Percentiles rank a stretch among this genome's conserved stretches.
phyloP scores from a whole-genome alignment of 2,797 vertebrate genomes.

The Smutsia gigantea region DNA sequence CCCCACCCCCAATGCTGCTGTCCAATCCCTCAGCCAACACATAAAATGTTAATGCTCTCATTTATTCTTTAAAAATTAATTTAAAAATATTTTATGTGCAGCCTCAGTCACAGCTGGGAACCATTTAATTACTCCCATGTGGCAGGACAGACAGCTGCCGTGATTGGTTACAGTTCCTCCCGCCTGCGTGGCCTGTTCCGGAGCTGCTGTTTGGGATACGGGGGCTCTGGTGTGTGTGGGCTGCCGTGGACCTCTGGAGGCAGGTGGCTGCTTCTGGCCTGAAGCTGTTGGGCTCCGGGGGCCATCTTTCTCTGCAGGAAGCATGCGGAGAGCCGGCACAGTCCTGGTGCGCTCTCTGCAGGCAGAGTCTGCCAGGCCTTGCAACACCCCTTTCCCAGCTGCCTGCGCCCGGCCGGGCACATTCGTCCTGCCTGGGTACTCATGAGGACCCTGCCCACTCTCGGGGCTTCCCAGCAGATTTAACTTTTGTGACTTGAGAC shows the following conservation, averaged over 20 bases:
- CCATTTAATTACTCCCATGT: slow-evolving; percentile 62
- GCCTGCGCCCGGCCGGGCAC: not conserved
- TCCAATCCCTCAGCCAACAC: not conserved
- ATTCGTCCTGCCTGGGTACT: not conserved
- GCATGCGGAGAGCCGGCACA: accelerated
- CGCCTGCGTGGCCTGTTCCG: not conserved
- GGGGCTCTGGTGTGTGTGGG: not conserved
- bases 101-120: slow-evolving; percentile 61
- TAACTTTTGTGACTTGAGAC: accelerated
- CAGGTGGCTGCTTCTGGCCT: not conserved
- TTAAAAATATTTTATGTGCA: slow-evolving; percentile 60
- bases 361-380: not conserved
- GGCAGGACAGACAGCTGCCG: slow-evolving; percentile 33
- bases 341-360: accelerated
- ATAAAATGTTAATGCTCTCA: slow-evolving; percentile 57
- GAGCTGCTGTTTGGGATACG: not conserved
- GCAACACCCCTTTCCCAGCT: not conserved
- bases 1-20: accelerated
- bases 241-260: not conserved
- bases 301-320: slow-evolving; percentile 23
- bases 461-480: not conserved
- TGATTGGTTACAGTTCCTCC: slow-evolving; percentile 40
- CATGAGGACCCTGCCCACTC: not conserved
- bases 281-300: slow-evolving; percentile 5
- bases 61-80: slow-evolving; percentile 77